Conservation (phyloP, 2,113 vertebrate species). For the Daubentonia madagascariensis region DNA sequence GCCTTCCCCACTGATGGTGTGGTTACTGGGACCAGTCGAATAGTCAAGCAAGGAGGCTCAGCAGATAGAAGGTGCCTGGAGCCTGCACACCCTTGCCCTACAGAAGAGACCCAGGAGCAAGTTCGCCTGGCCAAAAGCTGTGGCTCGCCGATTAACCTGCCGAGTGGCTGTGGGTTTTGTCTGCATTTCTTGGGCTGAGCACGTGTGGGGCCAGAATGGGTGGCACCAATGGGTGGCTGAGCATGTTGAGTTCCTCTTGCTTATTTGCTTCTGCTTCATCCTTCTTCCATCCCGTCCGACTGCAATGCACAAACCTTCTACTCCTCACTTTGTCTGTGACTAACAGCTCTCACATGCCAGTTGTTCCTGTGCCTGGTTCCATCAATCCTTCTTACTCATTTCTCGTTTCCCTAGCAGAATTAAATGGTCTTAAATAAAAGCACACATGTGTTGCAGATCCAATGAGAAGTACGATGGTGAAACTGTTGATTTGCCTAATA, state of each 20-base stretch:
- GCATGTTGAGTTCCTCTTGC: neutral
- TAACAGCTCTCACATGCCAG: fast-evolving
- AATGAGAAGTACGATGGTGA: fast-evolving
- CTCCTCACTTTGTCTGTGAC: too few species aligned
- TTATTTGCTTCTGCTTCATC: neutral
- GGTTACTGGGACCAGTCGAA: neutral
- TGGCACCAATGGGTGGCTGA: neutral
- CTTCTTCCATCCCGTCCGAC: neutral
- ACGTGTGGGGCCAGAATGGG: fast-evolving
- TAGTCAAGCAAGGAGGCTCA: neutral
- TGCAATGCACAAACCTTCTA: neutral
- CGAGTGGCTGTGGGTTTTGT: neutral
- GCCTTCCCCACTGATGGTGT: neutral
- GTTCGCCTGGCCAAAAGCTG: neutral
- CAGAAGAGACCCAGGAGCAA: neutral
- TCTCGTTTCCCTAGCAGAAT: neutral
- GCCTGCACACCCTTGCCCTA: neutral
- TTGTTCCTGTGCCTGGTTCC: neutral
- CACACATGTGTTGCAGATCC: too few species aligned
- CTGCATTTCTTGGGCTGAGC: neutral
- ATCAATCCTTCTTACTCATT: neutral
- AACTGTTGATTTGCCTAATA: neutral
- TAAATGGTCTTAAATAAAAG: neutral
- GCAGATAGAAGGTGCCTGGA: fast-evolving
- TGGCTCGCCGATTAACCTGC: neutral